Evolutionary conservation across 2,888 invertebrate species (phyloP), one percentile per base, ranked within the genome.

Genomic region (Artemia sinica): DNA sequence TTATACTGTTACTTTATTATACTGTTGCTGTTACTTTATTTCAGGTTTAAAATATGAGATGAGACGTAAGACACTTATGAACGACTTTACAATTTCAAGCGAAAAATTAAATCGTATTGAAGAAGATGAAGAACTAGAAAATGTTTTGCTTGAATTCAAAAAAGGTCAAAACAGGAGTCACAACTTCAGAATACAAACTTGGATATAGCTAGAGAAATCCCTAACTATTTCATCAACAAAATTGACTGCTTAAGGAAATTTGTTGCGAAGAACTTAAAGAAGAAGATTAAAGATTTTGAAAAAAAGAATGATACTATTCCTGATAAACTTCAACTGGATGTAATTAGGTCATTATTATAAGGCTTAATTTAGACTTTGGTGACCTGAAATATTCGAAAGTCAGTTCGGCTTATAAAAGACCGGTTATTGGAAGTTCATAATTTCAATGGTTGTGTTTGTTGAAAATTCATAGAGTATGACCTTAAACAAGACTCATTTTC

Each of bases 381-480:
- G 63, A 58, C 63, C 28, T 58, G 63, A 10, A 58, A 58, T 28
- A 58, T 58, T 58, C 63, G 1, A 10, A 58, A 58, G 63, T 11
- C 2, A 58, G 63, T 28, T 58, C 63, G 1, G 63, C 63, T 58
- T 58, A 58, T 28, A 58, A n/a, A n/a, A 58, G 63, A 58, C 63
- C 63, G 9, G 14, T 58, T 58, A 8, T 58, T 11, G 63, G 63
- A 18, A 58, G 14, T 10, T 11, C 63, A 1, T 41, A 41, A 41
- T 41, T 41, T 41, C 41, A 41, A 41, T 41, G 41, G 41, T 41
- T 41, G 41, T 41, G 3, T 6, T 41, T 41, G 41, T 6, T 41
- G 41, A 41, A 41, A 41, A 6, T 41, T 41, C 41, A 41, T 0
- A 41, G 41, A 41, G 41, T 41, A 41, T 6, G 41, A 41, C 3